These are phyloP conservation scores for Achroia grisella DNA, from an alignment of 1,140 invertebrate species.

Conservation along the genomic window DNA sequence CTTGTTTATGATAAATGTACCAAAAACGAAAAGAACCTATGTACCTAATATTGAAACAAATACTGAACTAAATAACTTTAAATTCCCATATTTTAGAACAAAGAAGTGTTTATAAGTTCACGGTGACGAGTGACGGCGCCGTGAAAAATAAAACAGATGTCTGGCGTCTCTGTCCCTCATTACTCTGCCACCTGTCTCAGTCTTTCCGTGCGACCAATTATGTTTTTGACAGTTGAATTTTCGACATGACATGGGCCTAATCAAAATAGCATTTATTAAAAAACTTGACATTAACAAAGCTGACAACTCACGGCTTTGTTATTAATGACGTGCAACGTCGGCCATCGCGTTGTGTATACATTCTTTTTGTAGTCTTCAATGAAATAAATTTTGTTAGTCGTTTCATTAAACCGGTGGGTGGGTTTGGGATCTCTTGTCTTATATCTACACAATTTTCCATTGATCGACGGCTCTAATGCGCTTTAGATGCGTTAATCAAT, in stretches of 20 bases:
- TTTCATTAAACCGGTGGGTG: conserved; percentile 45
- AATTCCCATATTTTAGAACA: too few species aligned
- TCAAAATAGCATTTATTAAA: conserved; percentile 75
- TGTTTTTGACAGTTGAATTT: conserved; percentile 73
- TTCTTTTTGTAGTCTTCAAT: conserved; percentile 50
- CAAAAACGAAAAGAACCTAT: too few species aligned
- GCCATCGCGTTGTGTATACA: conserved; percentile 34
- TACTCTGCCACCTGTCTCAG: conserved; percentile 49
- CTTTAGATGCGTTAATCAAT: conserved; percentile 61
- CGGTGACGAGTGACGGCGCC: too few species aligned
- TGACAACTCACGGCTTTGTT: conserved; percentile 68
- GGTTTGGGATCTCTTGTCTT: conserved; percentile 41
- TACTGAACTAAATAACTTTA: too few species aligned
- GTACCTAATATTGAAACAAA: too few species aligned
- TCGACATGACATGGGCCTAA: conserved; percentile 74
- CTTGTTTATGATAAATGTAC: too few species aligned
- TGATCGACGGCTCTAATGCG: conserved; percentile 67
- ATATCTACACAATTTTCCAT: conserved; percentile 35
- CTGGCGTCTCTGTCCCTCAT: conserved; percentile 28
- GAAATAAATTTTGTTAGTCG: conserved; percentile 54
- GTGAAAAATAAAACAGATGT: too few species aligned
- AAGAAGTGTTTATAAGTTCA: too few species aligned
- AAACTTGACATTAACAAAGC: conserved; percentile 59
- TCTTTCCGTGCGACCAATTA: conserved; percentile 68
- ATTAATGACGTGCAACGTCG: conserved; percentile 53